Evolutionary conservation across 2,113 vertebrate species (phyloP), one percentile per base, ranked within the genome.

Genomic region (Corynorhinus townsendii): DNA sequence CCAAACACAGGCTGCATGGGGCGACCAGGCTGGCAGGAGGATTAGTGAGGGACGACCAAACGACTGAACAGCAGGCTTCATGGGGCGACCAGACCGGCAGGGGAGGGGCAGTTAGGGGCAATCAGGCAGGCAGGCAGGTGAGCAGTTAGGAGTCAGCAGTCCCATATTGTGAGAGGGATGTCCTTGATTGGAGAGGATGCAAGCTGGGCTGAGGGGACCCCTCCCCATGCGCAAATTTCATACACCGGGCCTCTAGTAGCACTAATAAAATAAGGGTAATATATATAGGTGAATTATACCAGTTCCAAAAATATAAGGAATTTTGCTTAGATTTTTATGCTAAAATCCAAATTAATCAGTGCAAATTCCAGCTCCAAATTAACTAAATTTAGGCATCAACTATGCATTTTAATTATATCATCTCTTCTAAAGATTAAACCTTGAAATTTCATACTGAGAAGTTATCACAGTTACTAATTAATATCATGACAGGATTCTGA

Each of bases 401-500:
- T 76, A 68, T 84, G 16, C 22, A 49, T 86, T 82, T 91, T 93
- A 91, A 71, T 86, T 93, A 89, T 49, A 47, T 43, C 10, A 87
- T 59, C 33, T 95, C 59, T 77, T 35, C 69, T 88, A 81, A 89
- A 84, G 93, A 77, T n/a, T 45, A 82, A 88, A 54, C 17, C 89
- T 91, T 82, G 19, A 89, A 88, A 52, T 38, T 38, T 76, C 40
- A 86, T 6, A 94, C 26, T 30, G 54, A 54, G 19, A 91, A 89
- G 38, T 79, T 66, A 45, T 68, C 45, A 62, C 1, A 89, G 81
- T 40, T 52, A 89, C 22, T 45, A 16, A 82, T 47, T 93, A 71
- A 68, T 24, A 86, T 54, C 49, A 43, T n/a, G 47, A 45, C 11
- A 93, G 14, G 33, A 71, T 49, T 94, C 47, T 90, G 43, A 81